Conservation (phyloP, 2,888 invertebrate species). For the Agrilus mali region DNA sequence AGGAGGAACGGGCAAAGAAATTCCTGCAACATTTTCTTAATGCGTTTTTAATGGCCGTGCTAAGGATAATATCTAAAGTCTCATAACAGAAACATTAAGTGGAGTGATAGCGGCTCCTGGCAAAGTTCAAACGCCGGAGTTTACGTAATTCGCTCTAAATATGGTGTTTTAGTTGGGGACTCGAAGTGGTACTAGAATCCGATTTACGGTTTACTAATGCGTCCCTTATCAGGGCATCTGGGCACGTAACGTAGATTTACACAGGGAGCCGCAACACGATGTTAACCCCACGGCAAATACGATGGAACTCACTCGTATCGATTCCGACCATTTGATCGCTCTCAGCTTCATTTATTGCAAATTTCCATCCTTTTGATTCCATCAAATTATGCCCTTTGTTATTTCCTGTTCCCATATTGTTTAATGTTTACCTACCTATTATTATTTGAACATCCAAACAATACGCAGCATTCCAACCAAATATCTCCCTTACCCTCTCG, state of each 20-base stretch:
- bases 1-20: slow-evolving; percentile 5
- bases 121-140: slow-evolving; percentile 15
- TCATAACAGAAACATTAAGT: slow-evolving; percentile 15
- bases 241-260: slow-evolving; percentile 38
- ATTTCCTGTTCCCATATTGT: too few relatives aligned
- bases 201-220: slow-evolving; percentile 39
- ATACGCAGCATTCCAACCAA: too few relatives aligned
- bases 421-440: too few relatives aligned
- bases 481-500: too few relatives aligned
- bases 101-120: slow-evolving; percentile 15
- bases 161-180: slow-evolving; percentile 17
- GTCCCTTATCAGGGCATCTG: slow-evolving; percentile 36
- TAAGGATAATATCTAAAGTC: slow-evolving; percentile 7
- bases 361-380: neutral
- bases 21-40: slow-evolving; percentile 7
- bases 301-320: slow-evolving; percentile 4
- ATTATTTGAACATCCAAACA: too few relatives aligned
- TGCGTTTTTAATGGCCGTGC: slow-evolving; percentile 9
- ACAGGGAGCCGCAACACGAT: slow-evolving; percentile 16
- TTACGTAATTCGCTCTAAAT: slow-evolving; percentile 17
- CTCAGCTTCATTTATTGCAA: slow-evolving; percentile 1
- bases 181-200: slow-evolving; percentile 26
- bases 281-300: slow-evolving; percentile 29
- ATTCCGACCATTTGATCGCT: neutral
- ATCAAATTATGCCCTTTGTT: too few relatives aligned